A percentile compares a stretch with the other conserved stretches of the same genome.
Conservation (phyloP, 2,113 vertebrate species). For the Scortum barcoo region DNA sequence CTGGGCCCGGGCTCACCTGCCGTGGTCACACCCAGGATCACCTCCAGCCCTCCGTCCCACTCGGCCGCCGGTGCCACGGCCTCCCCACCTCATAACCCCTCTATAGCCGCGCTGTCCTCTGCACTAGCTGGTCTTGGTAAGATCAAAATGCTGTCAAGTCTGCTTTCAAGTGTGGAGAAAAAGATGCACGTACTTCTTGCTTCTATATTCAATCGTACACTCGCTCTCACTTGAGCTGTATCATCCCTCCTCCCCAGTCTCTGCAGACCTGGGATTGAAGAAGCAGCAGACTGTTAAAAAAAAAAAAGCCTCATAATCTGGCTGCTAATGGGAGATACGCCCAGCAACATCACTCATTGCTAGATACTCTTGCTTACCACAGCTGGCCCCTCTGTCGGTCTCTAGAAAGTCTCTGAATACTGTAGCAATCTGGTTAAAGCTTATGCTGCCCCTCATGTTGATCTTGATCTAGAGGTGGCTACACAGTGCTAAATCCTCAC, state of each 20-base stretch:
- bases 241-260: neutral
- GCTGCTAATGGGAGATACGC: slow-evolving; percentile 28
- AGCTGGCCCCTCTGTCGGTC: neutral
- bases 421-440: slow-evolving; percentile 6
- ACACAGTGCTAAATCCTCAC: neutral
- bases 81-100: slow-evolving; percentile 47
- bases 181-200: too few relatives aligned
- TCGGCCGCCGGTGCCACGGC: slow-evolving; percentile 46
- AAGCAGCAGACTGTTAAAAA: slow-evolving; percentile 34
- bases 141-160: slow-evolving; percentile 33
- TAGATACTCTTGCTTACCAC: neutral
- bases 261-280: slow-evolving; percentile 3
- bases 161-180: neutral
- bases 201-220: neutral
- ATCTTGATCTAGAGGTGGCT: neutral
- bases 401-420: neutral
- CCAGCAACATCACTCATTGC: slow-evolving; percentile 26
- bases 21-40: slow-evolving; percentile 91
- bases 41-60: slow-evolving; percentile 71
- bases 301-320: slow-evolving; percentile 40
- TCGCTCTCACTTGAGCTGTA: neutral
- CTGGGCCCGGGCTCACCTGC: slow-evolving; percentile 96
- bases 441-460: neutral
- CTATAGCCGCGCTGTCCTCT: slow-evolving; percentile 85
- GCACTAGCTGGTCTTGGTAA: slow-evolving; percentile 93